Evolutionary conservation across 2,797 vertebrate genomes (phyloP).

Genomic region (Lepilemur septentrionalis): DNA sequence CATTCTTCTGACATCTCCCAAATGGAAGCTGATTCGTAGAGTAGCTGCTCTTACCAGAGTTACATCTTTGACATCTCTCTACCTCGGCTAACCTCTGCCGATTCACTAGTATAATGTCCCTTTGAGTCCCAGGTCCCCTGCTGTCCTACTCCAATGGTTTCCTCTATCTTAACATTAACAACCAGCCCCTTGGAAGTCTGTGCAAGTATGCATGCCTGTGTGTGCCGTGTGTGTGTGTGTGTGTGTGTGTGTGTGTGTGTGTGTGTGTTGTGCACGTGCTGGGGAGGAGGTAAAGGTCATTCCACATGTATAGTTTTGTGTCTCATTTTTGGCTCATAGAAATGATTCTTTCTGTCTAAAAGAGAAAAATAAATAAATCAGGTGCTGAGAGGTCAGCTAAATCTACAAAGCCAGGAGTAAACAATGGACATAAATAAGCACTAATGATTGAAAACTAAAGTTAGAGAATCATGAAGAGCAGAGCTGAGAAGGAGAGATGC

Average conservation of each 20-base stretch:
- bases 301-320: not conserved
- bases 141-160: not conserved
- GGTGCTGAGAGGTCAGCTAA: not conserved
- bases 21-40: not conserved
- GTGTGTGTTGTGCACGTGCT: not conserved
- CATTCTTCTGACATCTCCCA: not conserved
- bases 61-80: not conserved
- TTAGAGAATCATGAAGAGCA: not conserved
- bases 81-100: not conserved
- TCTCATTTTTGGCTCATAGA: not conserved
- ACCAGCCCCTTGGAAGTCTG: not conserved
- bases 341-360: not conserved
- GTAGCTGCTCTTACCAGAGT: not conserved
- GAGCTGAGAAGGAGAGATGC: rapidly evolving
- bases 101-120: not conserved
- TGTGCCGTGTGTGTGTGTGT: too few species aligned
- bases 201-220: not conserved
- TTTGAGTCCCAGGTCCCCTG: not conserved
- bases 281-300: not conserved
- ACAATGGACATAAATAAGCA: not conserved
- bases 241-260: too few species aligned
- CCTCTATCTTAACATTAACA: not conserved
- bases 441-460: not conserved
- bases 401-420: not conserved
- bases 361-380: not conserved